Percentiles rank a stretch among this genome's conserved stretches.
phyloP scores from a whole-genome alignment of 2,797 vertebrate genomes.

The Phalanger gymnotis region DNA sequence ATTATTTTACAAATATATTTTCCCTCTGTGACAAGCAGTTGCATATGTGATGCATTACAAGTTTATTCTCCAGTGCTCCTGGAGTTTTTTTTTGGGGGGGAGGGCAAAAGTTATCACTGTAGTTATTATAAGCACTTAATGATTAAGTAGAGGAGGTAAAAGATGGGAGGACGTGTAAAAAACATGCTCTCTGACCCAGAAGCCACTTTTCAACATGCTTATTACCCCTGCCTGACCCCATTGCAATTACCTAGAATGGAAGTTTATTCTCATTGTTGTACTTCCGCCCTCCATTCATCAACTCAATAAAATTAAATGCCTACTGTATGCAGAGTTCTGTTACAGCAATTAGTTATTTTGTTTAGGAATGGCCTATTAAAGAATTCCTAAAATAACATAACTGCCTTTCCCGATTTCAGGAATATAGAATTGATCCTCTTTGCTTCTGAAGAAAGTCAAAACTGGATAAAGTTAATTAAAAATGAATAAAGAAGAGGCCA shows the following conservation, averaged over 20 bases:
- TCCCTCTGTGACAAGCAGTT: not conserved
- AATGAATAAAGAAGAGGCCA: not conserved
- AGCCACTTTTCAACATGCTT: constrained; percentile 31
- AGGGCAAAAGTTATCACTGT: constrained; percentile 12
- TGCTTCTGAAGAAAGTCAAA: constrained; percentile 14
- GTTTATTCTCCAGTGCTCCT: not conserved
- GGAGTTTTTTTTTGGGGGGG: not conserved
- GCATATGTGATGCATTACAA: not conserved
- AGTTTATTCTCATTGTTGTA: not conserved
- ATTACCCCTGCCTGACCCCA: constrained; percentile 21
- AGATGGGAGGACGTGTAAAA: not conserved
- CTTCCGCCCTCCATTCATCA: not conserved
- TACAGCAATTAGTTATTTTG: constrained; percentile 48
- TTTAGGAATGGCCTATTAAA: constrained; percentile 61
- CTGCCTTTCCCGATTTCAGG: constrained; percentile 44
- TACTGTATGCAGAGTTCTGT: constrained; percentile 35
- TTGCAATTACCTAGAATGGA: not conserved
- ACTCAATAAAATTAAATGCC: not conserved
- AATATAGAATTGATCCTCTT: constrained; percentile 47
- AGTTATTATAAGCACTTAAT: constrained; percentile 13
- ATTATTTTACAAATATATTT: not conserved
- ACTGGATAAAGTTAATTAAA: not conserved
- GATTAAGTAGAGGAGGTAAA: not conserved
- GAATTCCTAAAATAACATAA: constrained; percentile 63
- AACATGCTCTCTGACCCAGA: not conserved